Conservation (phyloP, 1,140 invertebrate genomes). For the Danaus plexippus region DNA sequence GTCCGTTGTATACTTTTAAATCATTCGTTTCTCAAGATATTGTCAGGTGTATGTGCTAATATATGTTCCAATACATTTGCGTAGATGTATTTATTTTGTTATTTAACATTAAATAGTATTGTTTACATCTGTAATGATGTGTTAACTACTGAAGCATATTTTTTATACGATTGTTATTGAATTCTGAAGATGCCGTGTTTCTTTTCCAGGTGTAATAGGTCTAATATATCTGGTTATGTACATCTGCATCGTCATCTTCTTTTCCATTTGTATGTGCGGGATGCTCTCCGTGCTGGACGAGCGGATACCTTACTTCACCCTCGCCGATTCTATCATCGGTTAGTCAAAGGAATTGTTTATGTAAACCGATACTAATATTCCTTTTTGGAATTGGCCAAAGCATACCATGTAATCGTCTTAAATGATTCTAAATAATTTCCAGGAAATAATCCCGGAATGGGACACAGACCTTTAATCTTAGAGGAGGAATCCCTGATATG, state of each 20-base stretch:
- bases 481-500: slow-evolving; percentile 89
- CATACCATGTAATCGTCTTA: no score
- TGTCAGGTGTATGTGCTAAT: no score
- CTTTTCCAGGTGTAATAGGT: slow-evolving; percentile 57
- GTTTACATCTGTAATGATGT: no score
- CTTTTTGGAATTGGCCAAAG: no score
- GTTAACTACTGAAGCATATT: no score
- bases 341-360: slow-evolving; percentile 26
- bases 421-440: slow-evolving; percentile 11
- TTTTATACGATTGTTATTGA: neutral
- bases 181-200: slow-evolving; percentile 10
- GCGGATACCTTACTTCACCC: slow-evolving; percentile 81
- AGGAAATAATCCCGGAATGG: slow-evolving; percentile 87
- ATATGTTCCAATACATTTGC: no score
- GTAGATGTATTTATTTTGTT: no score
- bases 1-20: no score
- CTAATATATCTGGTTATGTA: slow-evolving; percentile 66
- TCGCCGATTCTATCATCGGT: slow-evolving; percentile 86
- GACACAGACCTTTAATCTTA: slow-evolving; percentile 87
- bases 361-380: no score
- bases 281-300: slow-evolving; percentile 83
- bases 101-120: no score
- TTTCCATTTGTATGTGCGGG: slow-evolving; percentile 88
- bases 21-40: no score
- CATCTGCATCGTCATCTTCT: slow-evolving; percentile 75